Percentiles rank a stretch among this genome's conserved stretches.
phyloP scores from a whole-genome alignment of 2,113 vertebrate genomes.

The Larimichthys crocea region DNA sequence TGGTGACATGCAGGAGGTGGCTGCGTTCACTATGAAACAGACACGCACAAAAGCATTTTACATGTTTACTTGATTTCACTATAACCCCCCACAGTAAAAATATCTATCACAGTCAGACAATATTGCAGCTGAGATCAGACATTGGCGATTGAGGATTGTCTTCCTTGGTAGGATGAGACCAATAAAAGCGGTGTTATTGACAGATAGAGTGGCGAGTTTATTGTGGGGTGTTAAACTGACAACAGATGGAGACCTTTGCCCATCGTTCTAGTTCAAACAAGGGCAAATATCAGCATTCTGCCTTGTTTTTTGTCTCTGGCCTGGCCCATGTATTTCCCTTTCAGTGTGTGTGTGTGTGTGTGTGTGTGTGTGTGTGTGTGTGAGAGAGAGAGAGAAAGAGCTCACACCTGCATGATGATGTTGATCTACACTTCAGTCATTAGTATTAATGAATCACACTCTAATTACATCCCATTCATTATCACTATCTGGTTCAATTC shows the following conservation, averaged over 20 bases:
- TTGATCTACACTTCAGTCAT: conserved; percentile 37
- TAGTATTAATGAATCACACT: conserved; percentile 61
- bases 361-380: conserved; percentile 15
- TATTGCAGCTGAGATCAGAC: conserved; percentile 3
- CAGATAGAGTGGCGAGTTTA: conserved; percentile 42
- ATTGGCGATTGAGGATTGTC: background rate
- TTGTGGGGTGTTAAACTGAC: conserved; percentile 39
- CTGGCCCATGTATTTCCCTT: background rate
- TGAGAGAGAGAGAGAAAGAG: background rate
- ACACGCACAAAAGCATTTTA: background rate
- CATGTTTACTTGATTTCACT: conserved; percentile 3
- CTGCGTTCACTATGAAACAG: conserved; percentile 45
- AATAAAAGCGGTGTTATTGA: conserved; percentile 42
- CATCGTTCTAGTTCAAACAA: conserved; percentile 43
- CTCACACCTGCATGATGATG: conserved; percentile 36
- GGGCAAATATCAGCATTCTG: conserved; percentile 13
- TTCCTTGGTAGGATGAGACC: background rate
- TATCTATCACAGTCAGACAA: background rate
- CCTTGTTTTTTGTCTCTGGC: conserved; percentile 14
- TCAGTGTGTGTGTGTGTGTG: conserved; percentile 1
- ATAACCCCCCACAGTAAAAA: background rate
- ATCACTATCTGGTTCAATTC: conserved; percentile 27
- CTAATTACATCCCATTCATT: conserved; percentile 37
- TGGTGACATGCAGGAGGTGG: conserved; percentile 13
- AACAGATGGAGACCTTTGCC: conserved; percentile 62